Evolutionary conservation across 2,113 vertebrate genomes (phyloP).

Genomic region (Dicaeum eximium): DNA sequence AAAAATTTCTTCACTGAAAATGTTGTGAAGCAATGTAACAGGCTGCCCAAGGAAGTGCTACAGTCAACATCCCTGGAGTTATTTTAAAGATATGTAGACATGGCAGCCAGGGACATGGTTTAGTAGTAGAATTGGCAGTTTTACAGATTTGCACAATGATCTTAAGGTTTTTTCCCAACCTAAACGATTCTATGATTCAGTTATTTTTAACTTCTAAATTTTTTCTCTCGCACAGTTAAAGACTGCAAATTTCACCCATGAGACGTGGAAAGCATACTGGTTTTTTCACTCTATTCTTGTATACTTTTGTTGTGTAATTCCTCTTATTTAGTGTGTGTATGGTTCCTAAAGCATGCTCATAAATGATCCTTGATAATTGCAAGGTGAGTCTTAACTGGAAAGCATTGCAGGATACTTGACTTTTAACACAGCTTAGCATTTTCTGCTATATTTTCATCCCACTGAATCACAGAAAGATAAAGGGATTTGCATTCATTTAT

Average conservation of each 20-base stretch:
- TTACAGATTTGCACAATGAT: background rate
- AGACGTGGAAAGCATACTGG: background rate
- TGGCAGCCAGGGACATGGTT: background rate
- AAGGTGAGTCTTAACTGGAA: background rate
- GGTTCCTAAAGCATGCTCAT: background rate
- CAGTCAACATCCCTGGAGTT: background rate
- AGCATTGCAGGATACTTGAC: background rate
- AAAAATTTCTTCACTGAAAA: background rate
- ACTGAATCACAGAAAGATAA: background rate
- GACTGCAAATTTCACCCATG: background rate
- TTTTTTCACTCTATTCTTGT: background rate
- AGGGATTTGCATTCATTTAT: background rate
- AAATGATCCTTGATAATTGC: background rate
- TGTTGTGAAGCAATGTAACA: background rate
- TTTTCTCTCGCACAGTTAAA: background rate
- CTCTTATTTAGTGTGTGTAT: background rate
- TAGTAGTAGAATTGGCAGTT: background rate
- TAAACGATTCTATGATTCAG: rapidly evolving
- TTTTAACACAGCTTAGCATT: background rate
- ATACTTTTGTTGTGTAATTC: background rate
- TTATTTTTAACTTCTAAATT: background rate
- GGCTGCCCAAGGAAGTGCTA: background rate
- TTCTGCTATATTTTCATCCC: background rate
- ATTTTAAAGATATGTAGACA: background rate
- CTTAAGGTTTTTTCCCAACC: background rate